phyloP scores from a whole-genome alignment of 2,888 invertebrate species.

The Cheilosia urbana region DNA sequence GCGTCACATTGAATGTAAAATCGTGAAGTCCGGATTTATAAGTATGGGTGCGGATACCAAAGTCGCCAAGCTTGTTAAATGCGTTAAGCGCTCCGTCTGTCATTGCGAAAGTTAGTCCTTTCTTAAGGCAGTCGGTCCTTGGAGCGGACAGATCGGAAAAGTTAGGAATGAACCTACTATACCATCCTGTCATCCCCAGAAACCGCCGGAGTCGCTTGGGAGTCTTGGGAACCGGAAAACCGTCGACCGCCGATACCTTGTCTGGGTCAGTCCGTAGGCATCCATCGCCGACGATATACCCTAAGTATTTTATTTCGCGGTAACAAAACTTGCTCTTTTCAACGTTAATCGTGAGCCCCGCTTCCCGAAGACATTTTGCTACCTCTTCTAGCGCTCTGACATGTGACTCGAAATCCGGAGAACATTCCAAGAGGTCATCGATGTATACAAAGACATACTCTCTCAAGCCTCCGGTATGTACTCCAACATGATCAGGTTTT shows the following conservation, averaged over 20 bases:
- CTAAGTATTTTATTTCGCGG: conserved; percentile 9
- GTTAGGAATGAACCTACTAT: neutral
- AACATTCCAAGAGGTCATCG: conserved; percentile 8
- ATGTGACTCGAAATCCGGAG: too few species aligned
- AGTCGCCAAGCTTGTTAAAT: too few species aligned
- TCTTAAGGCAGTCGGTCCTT: conserved; percentile 1
- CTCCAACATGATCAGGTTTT: too few species aligned
- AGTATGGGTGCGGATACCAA: too few species aligned
- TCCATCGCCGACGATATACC: conserved; percentile 11
- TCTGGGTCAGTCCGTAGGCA: too few species aligned
- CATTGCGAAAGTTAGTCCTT: too few species aligned
- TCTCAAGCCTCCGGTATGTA: too few species aligned
- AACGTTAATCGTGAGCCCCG: neutral
- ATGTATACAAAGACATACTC: too few species aligned
- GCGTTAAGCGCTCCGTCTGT: too few species aligned
- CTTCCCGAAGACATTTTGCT: neutral
- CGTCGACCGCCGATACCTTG: too few species aligned
- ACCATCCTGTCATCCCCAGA: neutral
- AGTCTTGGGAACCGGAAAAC: conserved; percentile 3
- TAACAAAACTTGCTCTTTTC: neutral
- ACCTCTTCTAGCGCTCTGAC: neutral
- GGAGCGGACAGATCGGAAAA: neutral
- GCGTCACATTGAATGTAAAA: conserved; percentile 1
- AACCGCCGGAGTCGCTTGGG: neutral
- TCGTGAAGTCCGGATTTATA: neutral